Percentiles rank a stretch among this genome's conserved stretches.
Conservation (phyloP, 2,888 invertebrate genomes). For the Tenthredo notha region DNA sequence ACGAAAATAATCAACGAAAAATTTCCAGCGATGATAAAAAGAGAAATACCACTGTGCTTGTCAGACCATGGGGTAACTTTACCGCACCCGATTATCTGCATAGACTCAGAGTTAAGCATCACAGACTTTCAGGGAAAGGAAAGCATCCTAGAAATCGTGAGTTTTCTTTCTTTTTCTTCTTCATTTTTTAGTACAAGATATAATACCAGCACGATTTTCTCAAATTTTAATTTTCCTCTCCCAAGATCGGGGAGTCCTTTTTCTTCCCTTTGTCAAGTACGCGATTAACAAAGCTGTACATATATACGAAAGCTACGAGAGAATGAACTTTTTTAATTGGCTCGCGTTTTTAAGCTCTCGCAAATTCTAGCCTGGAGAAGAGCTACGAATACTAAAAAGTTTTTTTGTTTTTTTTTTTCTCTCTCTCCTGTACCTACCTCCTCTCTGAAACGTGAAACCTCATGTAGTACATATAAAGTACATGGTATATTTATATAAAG, state of each 20-base stretch:
- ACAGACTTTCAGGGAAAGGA: conserved; percentile 70
- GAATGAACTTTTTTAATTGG: conserved; percentile 29
- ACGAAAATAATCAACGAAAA: conserved; percentile 34
- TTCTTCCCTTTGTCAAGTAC: conserved; percentile 62
- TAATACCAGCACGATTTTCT: not conserved
- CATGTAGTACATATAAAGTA: too few species aligned
- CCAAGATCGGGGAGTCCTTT: not conserved
- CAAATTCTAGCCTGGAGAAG: not conserved
- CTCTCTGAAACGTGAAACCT: not conserved
- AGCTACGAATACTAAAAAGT: conserved; percentile 29
- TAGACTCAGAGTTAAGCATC: conserved; percentile 73
- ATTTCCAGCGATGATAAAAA: conserved; percentile 27
- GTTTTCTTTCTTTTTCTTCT: conserved; percentile 56
- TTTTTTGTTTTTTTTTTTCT: not conserved
- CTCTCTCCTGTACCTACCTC: not conserved
- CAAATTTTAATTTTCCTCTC: not conserved
- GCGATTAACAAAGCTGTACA: conserved; percentile 65
- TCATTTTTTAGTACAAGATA: not conserved
- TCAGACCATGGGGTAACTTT: conserved; percentile 46
- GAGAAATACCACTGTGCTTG: conserved; percentile 6
- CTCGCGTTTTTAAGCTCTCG: not conserved
- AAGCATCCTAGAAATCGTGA: conserved; percentile 72
- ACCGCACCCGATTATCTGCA: conserved; percentile 66
- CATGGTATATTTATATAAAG: too few species aligned
- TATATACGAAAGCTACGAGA: not conserved